phyloP scores from a whole-genome alignment of 2,797 vertebrate genomes.

The Pelobates cultripes region DNA sequence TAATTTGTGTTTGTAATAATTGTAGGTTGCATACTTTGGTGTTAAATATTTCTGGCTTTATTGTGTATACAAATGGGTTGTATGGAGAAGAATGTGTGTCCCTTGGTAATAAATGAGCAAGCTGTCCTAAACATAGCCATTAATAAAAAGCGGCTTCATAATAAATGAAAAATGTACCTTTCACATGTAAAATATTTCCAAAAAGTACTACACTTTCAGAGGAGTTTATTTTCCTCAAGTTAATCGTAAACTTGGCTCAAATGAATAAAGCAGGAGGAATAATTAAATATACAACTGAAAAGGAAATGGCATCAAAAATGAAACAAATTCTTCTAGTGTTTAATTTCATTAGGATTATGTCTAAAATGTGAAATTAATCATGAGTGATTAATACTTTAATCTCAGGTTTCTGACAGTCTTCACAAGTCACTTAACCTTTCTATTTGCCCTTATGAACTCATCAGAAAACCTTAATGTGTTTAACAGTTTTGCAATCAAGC shows the following conservation, averaged over 20 bases:
- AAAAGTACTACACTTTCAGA: background rate
- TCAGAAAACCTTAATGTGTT: conserved; percentile 34
- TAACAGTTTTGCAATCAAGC: conserved; percentile 16
- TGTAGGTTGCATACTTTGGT: too few relatives aligned
- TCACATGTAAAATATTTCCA: background rate
- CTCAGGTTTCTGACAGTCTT: conserved; percentile 40
- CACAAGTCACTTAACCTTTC: conserved; percentile 52
- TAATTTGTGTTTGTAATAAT: too few relatives aligned
- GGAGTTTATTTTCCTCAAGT: background rate
- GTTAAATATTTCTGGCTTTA: too few relatives aligned
- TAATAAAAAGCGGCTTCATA: too few relatives aligned
- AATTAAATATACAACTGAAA: background rate
- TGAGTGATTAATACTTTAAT: conserved; percentile 52
- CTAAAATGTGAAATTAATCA: conserved; percentile 48
- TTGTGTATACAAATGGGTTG: too few relatives aligned
- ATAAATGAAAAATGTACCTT: too few relatives aligned
- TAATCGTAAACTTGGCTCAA: background rate
- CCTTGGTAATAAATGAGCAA: too few relatives aligned
- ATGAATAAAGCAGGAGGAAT: background rate
- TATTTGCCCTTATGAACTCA: conserved; percentile 36
- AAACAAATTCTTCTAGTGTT: conserved; percentile 13
- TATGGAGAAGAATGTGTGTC: too few relatives aligned
- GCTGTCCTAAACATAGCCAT: too few relatives aligned
- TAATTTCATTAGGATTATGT: conserved; percentile 45
- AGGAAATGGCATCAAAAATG: background rate